Conservation (phyloP, 1,140 invertebrate species). For the Cyrtorhinus lividipennis region DNA sequence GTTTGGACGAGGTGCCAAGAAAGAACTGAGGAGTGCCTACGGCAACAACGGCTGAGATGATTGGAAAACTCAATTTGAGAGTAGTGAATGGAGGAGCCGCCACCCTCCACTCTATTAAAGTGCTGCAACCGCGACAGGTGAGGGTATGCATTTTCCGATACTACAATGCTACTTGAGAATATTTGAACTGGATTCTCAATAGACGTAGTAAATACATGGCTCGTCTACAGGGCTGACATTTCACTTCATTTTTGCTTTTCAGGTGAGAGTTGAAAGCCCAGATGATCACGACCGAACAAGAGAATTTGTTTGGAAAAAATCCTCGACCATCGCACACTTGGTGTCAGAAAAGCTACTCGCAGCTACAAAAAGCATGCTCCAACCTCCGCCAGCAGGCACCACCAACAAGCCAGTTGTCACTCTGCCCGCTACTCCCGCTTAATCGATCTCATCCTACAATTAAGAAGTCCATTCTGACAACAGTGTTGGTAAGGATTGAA, state of each 20-base stretch:
- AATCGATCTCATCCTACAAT: no score
- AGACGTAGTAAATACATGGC: no score
- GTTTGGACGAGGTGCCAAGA: conserved; percentile 58
- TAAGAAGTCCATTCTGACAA: no score
- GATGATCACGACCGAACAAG: conserved; percentile 67
- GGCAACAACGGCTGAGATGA: conserved; percentile 69
- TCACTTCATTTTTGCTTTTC: conserved; percentile 17
- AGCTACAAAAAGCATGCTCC: conserved; percentile 59
- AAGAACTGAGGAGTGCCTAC: conserved; percentile 64
- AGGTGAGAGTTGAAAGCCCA: conserved; percentile 64
- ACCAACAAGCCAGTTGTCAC: not conserved
- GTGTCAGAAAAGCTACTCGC: conserved; percentile 62
- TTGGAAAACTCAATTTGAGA: conserved; percentile 56
- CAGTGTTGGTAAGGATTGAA: no score
- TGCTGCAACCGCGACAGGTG: conserved; percentile 71
- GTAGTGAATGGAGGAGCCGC: conserved; percentile 61
- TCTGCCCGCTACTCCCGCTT: not conserved
- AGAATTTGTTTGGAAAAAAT: conserved; percentile 65
- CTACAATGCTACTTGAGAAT: not conserved
- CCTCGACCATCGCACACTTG: conserved; percentile 61
- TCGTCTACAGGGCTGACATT: no score
- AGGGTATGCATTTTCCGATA: not conserved
- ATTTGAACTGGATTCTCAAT: not conserved
- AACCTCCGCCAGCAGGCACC: conserved; percentile 32
- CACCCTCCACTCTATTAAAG: conserved; percentile 63